A percentile compares a stretch with the other conserved stretches of the same genome.
Evolutionary conservation across 2,113 vertebrate genomes (phyloP).

Genomic region (Dipodomys ordii): DNA sequence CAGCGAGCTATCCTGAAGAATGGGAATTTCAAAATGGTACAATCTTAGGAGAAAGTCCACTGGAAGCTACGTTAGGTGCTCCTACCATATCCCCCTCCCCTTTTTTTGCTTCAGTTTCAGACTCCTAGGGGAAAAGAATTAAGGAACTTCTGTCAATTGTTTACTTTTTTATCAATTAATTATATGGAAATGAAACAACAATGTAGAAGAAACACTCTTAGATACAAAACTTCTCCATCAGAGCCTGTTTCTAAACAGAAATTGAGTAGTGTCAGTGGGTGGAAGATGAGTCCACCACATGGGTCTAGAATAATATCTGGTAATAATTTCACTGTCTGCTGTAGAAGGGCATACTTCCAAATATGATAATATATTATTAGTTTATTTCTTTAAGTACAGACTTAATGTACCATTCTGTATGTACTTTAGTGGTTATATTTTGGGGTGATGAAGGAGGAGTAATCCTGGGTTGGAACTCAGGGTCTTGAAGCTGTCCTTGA

Average conservation of each 20-base stretch:
- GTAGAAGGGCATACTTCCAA: neutral
- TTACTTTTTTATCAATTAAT: neutral
- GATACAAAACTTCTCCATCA: neutral
- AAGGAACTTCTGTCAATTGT: neutral
- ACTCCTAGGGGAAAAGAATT: neutral
- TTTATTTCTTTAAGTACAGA: conserved; percentile 16
- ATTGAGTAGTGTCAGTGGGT: neutral
- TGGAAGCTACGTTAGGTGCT: neutral
- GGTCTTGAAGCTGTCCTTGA: too few species aligned
- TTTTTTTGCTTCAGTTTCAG: neutral
- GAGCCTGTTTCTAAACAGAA: neutral
- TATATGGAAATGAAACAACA: neutral
- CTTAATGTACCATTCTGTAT: neutral
- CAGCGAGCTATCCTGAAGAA: neutral
- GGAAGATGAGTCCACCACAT: neutral
- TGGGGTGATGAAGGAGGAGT: too few species aligned
- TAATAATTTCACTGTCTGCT: neutral
- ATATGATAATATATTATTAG: neutral
- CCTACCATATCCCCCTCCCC: neutral
- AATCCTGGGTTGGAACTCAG: too few species aligned
- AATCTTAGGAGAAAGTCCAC: too few species aligned
- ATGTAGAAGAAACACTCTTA: neutral
- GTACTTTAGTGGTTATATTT: neutral
- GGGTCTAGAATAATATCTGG: neutral
- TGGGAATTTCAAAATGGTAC: neutral